A percentile compares a stretch with the other conserved stretches of the same genome.
These are phyloP conservation scores for Ariopsis seemanni DNA, from an alignment of 2,113 vertebrate species.

Conservation along the genomic window DNA sequence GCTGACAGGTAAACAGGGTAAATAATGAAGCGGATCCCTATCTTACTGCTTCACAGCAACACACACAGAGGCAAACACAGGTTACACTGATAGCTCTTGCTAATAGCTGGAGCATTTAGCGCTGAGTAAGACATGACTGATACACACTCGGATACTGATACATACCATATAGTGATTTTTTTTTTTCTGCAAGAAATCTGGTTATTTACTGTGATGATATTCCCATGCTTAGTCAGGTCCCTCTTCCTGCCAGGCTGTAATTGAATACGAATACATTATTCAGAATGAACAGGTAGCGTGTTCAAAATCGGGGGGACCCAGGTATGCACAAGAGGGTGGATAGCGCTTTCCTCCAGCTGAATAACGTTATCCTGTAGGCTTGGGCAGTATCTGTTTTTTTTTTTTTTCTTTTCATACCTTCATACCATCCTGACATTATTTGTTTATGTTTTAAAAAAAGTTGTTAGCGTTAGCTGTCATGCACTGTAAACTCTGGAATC, in stretches of 20 bases:
- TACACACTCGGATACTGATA: conserved; percentile 27
- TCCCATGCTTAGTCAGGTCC: not conserved
- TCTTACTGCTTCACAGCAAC: conserved; percentile 49
- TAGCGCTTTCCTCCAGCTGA: not conserved
- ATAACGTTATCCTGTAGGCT: too few relatives aligned
- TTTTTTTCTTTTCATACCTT: too few relatives aligned
- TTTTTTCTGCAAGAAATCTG: not conserved
- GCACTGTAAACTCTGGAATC: too few relatives aligned
- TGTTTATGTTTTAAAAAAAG: too few relatives aligned
- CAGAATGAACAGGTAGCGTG: not conserved
- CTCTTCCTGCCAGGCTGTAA: not conserved
- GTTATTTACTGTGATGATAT: conserved; percentile 45
- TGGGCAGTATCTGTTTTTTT: too few relatives aligned
- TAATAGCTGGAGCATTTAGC: conserved; percentile 61
- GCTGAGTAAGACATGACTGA: conserved; percentile 26
- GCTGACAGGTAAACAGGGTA: conserved; percentile 50
- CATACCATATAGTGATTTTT: not conserved
- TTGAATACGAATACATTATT: not conserved
- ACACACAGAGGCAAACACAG: conserved; percentile 34
- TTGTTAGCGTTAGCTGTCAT: too few relatives aligned
- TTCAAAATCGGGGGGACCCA: not conserved
- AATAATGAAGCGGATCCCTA: conserved; percentile 55
- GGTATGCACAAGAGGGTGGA: not conserved
- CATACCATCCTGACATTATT: too few relatives aligned
- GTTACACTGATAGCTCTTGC: conserved; percentile 65